Evolutionary conservation across 2,888 invertebrate genomes (phyloP).

Genomic region (Parthenolecanium corni): DNA sequence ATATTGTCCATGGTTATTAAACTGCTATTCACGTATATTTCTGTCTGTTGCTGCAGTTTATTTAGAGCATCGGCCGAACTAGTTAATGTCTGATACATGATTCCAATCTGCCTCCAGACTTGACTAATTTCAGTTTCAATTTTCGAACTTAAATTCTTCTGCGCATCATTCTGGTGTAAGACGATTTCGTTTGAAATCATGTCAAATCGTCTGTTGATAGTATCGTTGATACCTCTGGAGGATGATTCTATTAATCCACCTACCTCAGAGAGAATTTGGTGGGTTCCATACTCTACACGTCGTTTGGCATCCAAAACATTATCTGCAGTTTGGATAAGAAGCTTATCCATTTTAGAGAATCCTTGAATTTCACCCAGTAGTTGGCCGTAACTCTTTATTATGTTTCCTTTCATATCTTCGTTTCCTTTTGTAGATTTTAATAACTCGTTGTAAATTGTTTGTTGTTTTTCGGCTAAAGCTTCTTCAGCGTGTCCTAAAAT

Average conservation of each 20-base stretch:
- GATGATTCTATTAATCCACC: slow-evolving; percentile 54
- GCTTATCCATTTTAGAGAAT: slow-evolving; percentile 60
- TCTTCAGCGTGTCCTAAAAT: slow-evolving; percentile 36
- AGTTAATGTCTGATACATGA: slow-evolving; percentile 72
- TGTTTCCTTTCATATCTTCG: slow-evolving; percentile 45
- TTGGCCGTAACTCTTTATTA: slow-evolving; percentile 46
- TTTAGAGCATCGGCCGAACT: slow-evolving; percentile 62
- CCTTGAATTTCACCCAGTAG: slow-evolving; percentile 45
- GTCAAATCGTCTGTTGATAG: slow-evolving; percentile 57
- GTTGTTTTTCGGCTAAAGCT: slow-evolving; percentile 41
- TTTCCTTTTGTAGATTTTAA: slow-evolving; percentile 47
- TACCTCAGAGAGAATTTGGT: slow-evolving; percentile 66
- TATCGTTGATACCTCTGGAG: slow-evolving; percentile 51
- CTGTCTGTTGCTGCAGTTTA: slow-evolving; percentile 63
- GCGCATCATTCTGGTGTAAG: slow-evolving; percentile 56
- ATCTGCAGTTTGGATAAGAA: slow-evolving; percentile 71
- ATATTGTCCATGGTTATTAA: slow-evolving; percentile 53
- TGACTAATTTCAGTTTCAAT: slow-evolving; percentile 71
- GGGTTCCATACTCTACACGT: slow-evolving; percentile 70
- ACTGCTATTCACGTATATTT: slow-evolving; percentile 67
- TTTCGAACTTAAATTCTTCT: slow-evolving; percentile 61
- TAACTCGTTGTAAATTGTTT: slow-evolving; percentile 49
- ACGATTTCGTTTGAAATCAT: slow-evolving; percentile 56
- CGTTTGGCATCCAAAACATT: slow-evolving; percentile 72
- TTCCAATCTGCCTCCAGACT: slow-evolving; percentile 82